These are phyloP conservation scores for Ephestia elutella DNA, from an alignment of 1,140 invertebrate species.

Conservation along the genomic window DNA sequence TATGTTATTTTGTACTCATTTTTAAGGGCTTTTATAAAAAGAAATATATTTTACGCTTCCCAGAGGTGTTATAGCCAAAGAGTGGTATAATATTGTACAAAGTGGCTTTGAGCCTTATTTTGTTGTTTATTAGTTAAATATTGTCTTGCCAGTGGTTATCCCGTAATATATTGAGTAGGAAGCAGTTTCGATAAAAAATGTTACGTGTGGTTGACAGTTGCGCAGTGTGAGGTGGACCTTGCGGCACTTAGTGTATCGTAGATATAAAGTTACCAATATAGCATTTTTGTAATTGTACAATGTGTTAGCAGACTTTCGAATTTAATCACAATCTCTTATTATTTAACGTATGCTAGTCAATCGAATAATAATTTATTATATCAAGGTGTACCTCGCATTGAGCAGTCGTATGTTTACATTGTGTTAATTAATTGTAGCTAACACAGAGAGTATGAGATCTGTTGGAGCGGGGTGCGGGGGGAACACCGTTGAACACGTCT, in stretches of 20 bases:
- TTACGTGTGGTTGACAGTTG: slow-evolving; percentile 8
- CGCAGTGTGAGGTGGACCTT: slow-evolving; percentile 11
- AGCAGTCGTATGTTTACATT: slow-evolving; percentile 22
- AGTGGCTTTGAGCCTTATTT: slow-evolving; percentile 46
- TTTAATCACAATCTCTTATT: slow-evolving; percentile 2
- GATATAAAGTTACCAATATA: background rate
- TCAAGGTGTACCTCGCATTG: slow-evolving; percentile 22
- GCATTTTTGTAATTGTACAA: slow-evolving; percentile 1
- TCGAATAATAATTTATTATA: slow-evolving; percentile 1
- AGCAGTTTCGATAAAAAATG: slow-evolving; percentile 10
- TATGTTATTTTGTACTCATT: slow-evolving; percentile 32
- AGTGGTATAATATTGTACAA: slow-evolving; percentile 43
- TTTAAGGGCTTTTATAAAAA: slow-evolving; percentile 30
- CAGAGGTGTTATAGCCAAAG: slow-evolving; percentile 53
- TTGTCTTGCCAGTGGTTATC: slow-evolving; percentile 41
- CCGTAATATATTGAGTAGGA: background rate
- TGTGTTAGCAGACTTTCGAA: background rate
- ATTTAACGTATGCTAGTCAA: background rate
- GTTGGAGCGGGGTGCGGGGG: slow-evolving; percentile 13
- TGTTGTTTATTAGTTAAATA: slow-evolving; percentile 41
- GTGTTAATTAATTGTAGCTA: slow-evolving; percentile 50
- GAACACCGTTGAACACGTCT: background rate
- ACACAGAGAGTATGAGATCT: slow-evolving; percentile 27
- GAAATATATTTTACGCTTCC: slow-evolving; percentile 47
- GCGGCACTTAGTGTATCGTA: background rate